Conservation (phyloP, 2,113 vertebrate species). For the Salminus brasiliensis region DNA sequence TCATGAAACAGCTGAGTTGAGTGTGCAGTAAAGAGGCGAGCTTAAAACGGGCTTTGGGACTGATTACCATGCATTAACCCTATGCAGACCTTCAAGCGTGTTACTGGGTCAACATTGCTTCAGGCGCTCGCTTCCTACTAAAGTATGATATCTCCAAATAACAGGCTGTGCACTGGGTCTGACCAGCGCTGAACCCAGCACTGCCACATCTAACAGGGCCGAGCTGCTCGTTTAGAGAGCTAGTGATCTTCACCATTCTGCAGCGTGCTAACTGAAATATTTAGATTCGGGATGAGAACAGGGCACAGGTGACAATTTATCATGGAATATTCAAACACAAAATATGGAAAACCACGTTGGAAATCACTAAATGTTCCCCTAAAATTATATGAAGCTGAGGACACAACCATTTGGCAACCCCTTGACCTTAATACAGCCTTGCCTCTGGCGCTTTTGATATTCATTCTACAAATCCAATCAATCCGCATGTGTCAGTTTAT, state of each 20-base stretch:
- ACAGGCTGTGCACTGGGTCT: constrained; percentile 38
- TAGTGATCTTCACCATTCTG: neutral
- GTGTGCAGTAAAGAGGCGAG: constrained; percentile 29
- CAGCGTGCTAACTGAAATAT: neutral
- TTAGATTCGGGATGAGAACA: neutral
- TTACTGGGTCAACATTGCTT: constrained; percentile 55
- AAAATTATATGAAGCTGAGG: neutral
- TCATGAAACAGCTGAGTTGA: constrained; percentile 26
- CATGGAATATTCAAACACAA: neutral
- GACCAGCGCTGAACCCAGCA: constrained; percentile 35
- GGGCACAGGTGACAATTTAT: neutral
- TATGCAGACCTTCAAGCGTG: constrained; percentile 41
- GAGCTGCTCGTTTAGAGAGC: neutral
- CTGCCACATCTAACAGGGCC: constrained; percentile 16
- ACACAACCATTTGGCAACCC: constrained; percentile 16
- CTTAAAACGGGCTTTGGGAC: constrained; percentile 41
- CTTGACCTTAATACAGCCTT: constrained; percentile 34
- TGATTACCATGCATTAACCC: constrained; percentile 57
- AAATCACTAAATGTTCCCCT: neutral
- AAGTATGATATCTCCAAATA: constrained; percentile 51
- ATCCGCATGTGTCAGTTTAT: constrained; percentile 24
- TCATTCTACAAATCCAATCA: constrained; percentile 25
- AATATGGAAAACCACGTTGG: neutral
- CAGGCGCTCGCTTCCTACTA: constrained; percentile 44
- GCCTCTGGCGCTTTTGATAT: constrained; percentile 8